A percentile compares a stretch with the other conserved stretches of the same genome.
phyloP scores from a whole-genome alignment of 2,888 invertebrate genomes.

The Ischnus inquisitorius region DNA sequence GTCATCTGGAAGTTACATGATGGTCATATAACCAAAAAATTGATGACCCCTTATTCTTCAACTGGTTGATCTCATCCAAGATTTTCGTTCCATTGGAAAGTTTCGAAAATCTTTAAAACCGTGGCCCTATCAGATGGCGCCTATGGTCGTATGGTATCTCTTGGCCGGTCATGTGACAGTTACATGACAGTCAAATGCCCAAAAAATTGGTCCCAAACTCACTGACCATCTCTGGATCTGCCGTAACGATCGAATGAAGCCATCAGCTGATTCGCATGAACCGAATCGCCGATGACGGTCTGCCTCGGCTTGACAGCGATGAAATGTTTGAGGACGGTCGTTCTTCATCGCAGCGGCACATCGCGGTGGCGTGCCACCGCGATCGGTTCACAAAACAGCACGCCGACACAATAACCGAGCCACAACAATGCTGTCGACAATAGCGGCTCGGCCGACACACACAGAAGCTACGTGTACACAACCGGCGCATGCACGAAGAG shows the following conservation, averaged over 20 bases:
- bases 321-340: background rate
- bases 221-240: no score
- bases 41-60: no score
- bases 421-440: conserved; percentile 77
- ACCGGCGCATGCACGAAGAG: background rate
- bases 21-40: no score
- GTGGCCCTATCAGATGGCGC: no score
- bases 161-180: no score
- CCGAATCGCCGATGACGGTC: background rate
- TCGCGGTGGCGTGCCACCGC: conserved; percentile 77
- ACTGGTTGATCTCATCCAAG: no score
- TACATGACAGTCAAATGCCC: no score
- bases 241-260: background rate
- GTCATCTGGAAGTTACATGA: no score
- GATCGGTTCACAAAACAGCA: conserved; percentile 83
- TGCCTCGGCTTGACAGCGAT: background rate
- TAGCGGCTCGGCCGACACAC: conserved; percentile 56
- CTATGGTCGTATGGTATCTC: no score
- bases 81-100: no score
- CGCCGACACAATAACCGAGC: conserved; percentile 81
- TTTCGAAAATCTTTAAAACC: no score
- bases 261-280: background rate
- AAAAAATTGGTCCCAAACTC: no score
- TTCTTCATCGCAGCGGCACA: conserved; percentile 22
- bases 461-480: conserved; percentile 31